Evolutionary conservation across 2,113 vertebrate species (phyloP), one percentile per base, ranked within the genome.

Genomic region (Apodemus sylvaticus): DNA sequence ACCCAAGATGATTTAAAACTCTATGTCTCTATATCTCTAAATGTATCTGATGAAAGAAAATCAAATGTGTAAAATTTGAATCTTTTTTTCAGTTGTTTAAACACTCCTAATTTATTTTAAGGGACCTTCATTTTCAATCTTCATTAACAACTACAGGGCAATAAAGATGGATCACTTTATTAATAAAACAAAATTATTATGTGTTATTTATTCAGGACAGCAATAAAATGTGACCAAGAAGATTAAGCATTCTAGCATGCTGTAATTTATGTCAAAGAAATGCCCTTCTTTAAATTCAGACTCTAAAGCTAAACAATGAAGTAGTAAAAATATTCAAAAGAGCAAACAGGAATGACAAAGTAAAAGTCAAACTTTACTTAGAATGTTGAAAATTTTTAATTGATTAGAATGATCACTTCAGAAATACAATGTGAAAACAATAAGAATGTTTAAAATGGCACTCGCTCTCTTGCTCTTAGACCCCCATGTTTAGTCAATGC

Each of bases 101-200:
- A 94, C 55, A 10, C 60, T 94, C 96, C 60, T 96, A 92, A 97
- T 94, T 98, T 95, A 97, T 94, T 92, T 95, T 95, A 70, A 68
- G 20, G 7, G 0, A 4, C 1, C 0, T 76, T 96, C 14, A 29
- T 96, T 98, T 98, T 97, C 96, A 86, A 97, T 95, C 90, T 96
- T 95, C 95, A 94, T 94, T 96, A 95, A 96, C 29, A 51, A 98
- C 91, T 60, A 64, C 55, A 74, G 78, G 89, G 87, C 77, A 97
- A 98, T 98, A 96, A 97, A 98, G 94, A 96, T 48, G 77, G 53
- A 97, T 97, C 83, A 93, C 70, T 97, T 62, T 95, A 92, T 83
- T 97, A 98, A 97, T 97, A 98, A 98, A 98, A 97, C 94, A 97
- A 95, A 98, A 96, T 98, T 93, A 94, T 42, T 97, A 66, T 92